A percentile compares a stretch with the other conserved stretches of the same genome.
Conservation (phyloP, 2,888 invertebrate species). For the Tipula helvola region DNA sequence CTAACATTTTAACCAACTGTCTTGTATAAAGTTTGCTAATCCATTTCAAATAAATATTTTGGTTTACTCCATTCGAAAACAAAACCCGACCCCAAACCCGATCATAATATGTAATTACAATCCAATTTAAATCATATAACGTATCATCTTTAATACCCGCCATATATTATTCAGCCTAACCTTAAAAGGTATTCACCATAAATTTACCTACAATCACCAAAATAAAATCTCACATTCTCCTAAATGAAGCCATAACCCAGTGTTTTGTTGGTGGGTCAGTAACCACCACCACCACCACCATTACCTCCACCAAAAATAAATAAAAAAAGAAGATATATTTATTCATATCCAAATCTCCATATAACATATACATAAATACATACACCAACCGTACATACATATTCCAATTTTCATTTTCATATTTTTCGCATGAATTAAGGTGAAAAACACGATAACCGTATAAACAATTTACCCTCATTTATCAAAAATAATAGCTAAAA, state of each 20-base stretch:
- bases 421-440: conserved; percentile 4
- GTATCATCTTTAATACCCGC: not conserved
- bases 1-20: no score
- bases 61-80: not conserved
- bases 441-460: conserved; percentile 4
- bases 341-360: not conserved
- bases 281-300: not conserved
- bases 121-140: not conserved
- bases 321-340: not conserved
- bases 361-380: not conserved
- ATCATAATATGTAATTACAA: not conserved
- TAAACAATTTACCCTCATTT: conserved; percentile 4
- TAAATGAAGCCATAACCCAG: not conserved
- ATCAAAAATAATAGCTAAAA: conserved; percentile 4
- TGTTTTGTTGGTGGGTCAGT: not conserved
- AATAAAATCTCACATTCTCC: not conserved
- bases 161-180: not conserved
- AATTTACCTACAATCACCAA: not conserved
- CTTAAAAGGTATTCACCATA: not conserved
- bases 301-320: not conserved
- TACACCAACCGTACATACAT: not conserved
- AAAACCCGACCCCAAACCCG: not conserved
- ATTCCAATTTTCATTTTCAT: not conserved
- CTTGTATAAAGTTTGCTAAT: not conserved
- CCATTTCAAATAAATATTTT: not conserved